Percentiles rank a stretch among this genome's conserved stretches.
Evolutionary conservation across 2,113 vertebrate species (phyloP).

Genomic region (Danionella cerebrum): DNA sequence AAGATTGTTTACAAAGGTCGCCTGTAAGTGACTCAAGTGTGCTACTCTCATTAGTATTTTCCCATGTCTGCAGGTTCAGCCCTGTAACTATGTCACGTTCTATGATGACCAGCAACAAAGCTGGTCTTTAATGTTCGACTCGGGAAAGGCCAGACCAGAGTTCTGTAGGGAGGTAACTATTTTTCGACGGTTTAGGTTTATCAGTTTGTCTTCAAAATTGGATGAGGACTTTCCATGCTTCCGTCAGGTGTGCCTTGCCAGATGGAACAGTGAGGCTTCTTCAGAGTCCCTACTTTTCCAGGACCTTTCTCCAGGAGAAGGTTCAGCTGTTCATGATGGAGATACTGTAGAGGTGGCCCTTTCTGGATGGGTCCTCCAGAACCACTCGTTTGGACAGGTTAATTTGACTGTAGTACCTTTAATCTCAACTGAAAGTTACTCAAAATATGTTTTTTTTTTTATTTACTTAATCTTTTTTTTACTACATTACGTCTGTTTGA

Average conservation of each 20-base stretch:
- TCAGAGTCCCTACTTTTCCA: constrained; percentile 64
- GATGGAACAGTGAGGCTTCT: constrained; percentile 61
- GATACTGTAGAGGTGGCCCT: constrained; percentile 74
- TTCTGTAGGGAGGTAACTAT: constrained; percentile 73
- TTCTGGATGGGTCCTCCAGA: constrained; percentile 74
- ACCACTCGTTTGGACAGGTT: constrained; percentile 67
- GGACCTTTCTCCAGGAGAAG: constrained; percentile 70
- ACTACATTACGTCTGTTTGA: no score
- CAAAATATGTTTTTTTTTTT: no score
- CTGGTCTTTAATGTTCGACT: constrained; percentile 83
- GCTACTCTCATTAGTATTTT: neutral
- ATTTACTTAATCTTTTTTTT: no score
- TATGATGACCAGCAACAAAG: constrained; percentile 81
- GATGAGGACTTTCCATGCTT: neutral
- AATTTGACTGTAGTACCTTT: no score
- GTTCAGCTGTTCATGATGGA: constrained; percentile 63
- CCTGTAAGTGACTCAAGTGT: neutral
- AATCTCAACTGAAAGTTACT: no score
- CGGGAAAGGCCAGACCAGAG: constrained; percentile 65
- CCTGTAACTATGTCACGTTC: constrained; percentile 74
- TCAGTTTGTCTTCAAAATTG: no score
- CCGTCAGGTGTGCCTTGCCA: constrained; percentile 74
- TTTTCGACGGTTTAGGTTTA: no score
- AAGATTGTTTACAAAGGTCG: no score
- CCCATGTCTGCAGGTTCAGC: constrained; percentile 60